These are phyloP conservation scores for Bombus breviceps DNA, from an alignment of 1,140 invertebrate species.

Conservation along the genomic window DNA sequence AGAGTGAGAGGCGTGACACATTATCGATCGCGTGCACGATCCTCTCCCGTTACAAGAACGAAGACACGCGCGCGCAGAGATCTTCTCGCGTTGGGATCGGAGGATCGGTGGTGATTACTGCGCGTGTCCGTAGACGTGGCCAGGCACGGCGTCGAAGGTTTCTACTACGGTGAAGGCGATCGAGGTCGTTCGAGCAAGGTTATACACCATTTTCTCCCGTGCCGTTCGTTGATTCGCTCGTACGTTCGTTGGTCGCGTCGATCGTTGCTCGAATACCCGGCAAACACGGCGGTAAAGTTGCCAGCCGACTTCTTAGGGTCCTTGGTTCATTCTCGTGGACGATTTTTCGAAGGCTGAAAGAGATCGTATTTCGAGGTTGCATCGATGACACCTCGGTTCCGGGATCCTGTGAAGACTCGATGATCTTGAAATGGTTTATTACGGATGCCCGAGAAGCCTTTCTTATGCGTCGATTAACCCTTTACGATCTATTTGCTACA, in stretches of 20 bases:
- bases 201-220: constrained; percentile 77
- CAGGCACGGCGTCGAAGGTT: constrained; percentile 68
- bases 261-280: constrained; percentile 15
- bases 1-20: constrained; percentile 38
- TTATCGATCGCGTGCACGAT: constrained; percentile 3
- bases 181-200: constrained; percentile 80
- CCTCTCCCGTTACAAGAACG: neutral
- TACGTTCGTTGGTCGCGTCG: neutral
- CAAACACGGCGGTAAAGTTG: neutral
- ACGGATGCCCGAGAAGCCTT: too few species aligned
- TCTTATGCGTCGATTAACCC: neutral
- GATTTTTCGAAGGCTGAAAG: neutral
- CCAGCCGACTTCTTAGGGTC: neutral
- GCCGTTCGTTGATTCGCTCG: constrained; percentile 34
- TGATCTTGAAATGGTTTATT: neutral
- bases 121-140: constrained; percentile 49
- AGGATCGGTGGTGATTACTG: constrained; percentile 32
- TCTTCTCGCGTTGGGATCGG: constrained; percentile 28
- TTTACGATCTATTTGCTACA: neutral
- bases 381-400: neutral
- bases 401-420: neutral
- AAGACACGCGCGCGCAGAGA: constrained; percentile 20
- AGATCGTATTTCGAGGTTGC: constrained; percentile 18
- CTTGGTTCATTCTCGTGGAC: constrained; percentile 10
- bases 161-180: constrained; percentile 77